Conservation (phyloP, 1,140 invertebrate genomes). For the Bombus picipes region DNA sequence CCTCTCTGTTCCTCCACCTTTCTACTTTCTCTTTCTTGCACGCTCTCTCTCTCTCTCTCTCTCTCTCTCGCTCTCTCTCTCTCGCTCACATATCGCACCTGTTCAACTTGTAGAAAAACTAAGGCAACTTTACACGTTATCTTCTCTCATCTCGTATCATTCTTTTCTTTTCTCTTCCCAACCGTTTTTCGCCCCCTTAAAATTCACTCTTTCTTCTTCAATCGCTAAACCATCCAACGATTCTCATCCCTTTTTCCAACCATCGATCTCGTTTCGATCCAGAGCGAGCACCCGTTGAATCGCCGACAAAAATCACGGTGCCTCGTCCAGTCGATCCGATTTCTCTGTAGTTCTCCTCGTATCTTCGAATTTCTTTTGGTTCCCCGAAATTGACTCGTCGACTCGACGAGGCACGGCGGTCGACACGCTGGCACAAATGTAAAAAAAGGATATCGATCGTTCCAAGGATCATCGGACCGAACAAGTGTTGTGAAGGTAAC, state of each 20-base stretch:
- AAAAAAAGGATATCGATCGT: not conserved
- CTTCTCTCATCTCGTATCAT: not conserved
- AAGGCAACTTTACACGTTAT: slow-evolving; percentile 72
- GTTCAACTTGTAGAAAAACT: slow-evolving; percentile 75
- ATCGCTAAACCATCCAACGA: slow-evolving; percentile 8
- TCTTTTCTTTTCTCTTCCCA: slow-evolving; percentile 13
- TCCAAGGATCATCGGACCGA: not conserved
- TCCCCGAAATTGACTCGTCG: not conserved
- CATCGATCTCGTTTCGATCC: not conserved
- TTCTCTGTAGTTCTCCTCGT: not conserved
- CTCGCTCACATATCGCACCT: slow-evolving; percentile 19
- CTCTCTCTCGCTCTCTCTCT: slow-evolving; percentile 17
- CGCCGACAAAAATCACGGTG: not conserved
- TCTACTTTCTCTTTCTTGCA: not conserved
- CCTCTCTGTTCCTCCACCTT: not conserved
- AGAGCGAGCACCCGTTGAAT: slow-evolving; percentile 7
- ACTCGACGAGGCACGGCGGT: not conserved
- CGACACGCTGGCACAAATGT: not conserved
- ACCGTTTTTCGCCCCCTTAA: not conserved
- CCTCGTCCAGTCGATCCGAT: slow-evolving; percentile 6
- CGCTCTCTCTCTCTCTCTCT: slow-evolving; percentile 2
- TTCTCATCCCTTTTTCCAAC: not conserved
- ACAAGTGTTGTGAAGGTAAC: not conserved
- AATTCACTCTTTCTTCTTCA: not conserved
- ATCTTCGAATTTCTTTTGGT: not conserved